A percentile compares a stretch with the other conserved stretches of the same genome.
Evolutionary conservation across 2,888 invertebrate genomes (phyloP).

Genomic region (Rhopalosiphum nymphaeae): DNA sequence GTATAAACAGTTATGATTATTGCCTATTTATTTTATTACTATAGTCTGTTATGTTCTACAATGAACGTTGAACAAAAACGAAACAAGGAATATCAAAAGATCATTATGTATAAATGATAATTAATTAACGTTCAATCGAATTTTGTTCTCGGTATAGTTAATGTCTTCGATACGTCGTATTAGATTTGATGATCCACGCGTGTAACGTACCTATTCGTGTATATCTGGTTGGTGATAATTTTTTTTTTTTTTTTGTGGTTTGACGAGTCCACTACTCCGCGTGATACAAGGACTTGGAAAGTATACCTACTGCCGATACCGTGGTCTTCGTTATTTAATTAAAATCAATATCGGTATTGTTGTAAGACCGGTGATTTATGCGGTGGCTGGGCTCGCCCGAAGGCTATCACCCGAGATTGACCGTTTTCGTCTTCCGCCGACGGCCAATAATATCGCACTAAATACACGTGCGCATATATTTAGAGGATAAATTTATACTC

Average conservation of each 20-base stretch:
- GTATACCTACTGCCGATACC: not conserved
- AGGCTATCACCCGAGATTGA: not conserved
- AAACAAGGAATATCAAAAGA: not conserved
- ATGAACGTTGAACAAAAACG: no score
- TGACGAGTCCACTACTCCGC: not conserved
- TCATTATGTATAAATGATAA: not conserved
- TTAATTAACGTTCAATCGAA: not conserved
- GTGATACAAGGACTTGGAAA: slow-evolving; percentile 3
- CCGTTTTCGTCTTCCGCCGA: not conserved
- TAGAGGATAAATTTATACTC: not conserved
- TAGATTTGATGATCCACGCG: not conserved
- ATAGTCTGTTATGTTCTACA: no score
- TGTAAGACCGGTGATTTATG: not conserved
- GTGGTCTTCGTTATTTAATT: not conserved
- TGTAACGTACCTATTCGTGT: not conserved
- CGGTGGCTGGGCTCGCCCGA: not conserved
- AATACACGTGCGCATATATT: not conserved
- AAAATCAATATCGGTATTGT: not conserved
- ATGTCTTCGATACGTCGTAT: no score
- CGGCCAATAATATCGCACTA: not conserved
- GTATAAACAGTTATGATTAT: no score
- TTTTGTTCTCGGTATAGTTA: not conserved
- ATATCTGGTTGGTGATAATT: not conserved
- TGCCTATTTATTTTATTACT: no score
- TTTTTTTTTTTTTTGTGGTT: not conserved